phyloP scores from a whole-genome alignment of 1,140 invertebrate genomes.

The Aphis craccivora region DNA sequence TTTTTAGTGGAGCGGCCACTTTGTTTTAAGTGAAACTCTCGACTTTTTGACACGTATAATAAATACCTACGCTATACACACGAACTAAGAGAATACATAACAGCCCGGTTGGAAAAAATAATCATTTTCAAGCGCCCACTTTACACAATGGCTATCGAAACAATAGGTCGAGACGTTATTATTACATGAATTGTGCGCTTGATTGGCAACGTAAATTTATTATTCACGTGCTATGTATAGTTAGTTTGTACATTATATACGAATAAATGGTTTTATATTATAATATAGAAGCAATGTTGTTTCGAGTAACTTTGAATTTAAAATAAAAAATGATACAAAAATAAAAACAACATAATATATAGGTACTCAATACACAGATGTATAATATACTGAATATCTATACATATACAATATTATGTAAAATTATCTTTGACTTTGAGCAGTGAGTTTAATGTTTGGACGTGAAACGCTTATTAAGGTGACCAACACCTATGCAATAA shows the following conservation, averaged over 20 bases:
- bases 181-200: background rate
- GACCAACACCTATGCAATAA: background rate
- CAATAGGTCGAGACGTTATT: conserved; percentile 25
- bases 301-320: background rate
- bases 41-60: conserved; percentile 20
- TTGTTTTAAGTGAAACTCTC: conserved; percentile 17
- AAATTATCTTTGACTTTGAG: background rate
- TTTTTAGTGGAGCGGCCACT: background rate
- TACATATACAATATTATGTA: no score
- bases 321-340: background rate
- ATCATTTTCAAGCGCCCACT: conserved; percentile 25
- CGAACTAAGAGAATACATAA: background rate
- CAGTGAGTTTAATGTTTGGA: background rate
- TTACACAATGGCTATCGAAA: conserved; percentile 29
- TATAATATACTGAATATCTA: no score
- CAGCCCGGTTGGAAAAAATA: background rate
- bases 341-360: background rate
- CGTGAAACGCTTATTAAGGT: background rate
- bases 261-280: background rate
- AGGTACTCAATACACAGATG: no score
- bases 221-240: background rate
- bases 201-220: background rate
- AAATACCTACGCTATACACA: background rate
- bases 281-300: background rate
- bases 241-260: background rate